A percentile compares a stretch with the other conserved stretches of the same genome.
Evolutionary conservation across 2,797 vertebrate species (phyloP).

Genomic region (Coranthus polyacanthus): DNA sequence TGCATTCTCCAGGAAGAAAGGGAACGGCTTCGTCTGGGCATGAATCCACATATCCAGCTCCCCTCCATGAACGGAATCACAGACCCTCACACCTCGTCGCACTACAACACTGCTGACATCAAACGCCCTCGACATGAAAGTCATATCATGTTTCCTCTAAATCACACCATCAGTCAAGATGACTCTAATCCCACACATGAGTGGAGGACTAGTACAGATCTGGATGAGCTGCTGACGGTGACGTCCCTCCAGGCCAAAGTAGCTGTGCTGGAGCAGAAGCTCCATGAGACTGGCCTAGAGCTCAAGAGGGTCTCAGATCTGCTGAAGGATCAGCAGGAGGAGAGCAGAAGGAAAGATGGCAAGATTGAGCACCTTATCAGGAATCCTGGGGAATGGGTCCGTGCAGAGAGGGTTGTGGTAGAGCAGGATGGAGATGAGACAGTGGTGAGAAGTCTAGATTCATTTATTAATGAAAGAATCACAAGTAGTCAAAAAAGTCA

Average conservation of each 20-base stretch:
- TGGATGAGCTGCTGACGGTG: constrained; percentile 73
- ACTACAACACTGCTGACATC: constrained; percentile 29
- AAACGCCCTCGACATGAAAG: constrained; percentile 64
- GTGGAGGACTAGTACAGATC: constrained; percentile 78
- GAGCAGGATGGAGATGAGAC: neutral
- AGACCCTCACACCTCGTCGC: constrained; percentile 19
- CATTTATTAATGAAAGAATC: constrained; percentile 7
- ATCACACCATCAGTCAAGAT: constrained; percentile 32
- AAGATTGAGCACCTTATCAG: constrained; percentile 85
- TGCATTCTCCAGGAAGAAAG: constrained; percentile 80
- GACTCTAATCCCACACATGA: constrained; percentile 58
- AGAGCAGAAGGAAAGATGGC: constrained; percentile 85
- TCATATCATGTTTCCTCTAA: constrained; percentile 40
- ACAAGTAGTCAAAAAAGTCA: constrained; percentile 35
- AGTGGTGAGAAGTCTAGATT: neutral
- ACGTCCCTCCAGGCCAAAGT: constrained; percentile 87
- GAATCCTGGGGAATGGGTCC: constrained; percentile 76
- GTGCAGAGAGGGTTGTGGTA: neutral
- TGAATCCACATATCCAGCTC: constrained; percentile 51
- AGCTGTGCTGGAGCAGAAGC: constrained; percentile 86
- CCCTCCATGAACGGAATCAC: constrained; percentile 55
- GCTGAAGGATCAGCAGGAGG: constrained; percentile 85
- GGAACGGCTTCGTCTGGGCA: constrained; percentile 63
- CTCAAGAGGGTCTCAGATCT: constrained; percentile 81
- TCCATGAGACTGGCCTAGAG: constrained; percentile 86